Percentiles rank a stretch among this genome's conserved stretches.
phyloP scores from a whole-genome alignment of 2,797 vertebrate species.

The Dendrocincla fuliginosa region DNA sequence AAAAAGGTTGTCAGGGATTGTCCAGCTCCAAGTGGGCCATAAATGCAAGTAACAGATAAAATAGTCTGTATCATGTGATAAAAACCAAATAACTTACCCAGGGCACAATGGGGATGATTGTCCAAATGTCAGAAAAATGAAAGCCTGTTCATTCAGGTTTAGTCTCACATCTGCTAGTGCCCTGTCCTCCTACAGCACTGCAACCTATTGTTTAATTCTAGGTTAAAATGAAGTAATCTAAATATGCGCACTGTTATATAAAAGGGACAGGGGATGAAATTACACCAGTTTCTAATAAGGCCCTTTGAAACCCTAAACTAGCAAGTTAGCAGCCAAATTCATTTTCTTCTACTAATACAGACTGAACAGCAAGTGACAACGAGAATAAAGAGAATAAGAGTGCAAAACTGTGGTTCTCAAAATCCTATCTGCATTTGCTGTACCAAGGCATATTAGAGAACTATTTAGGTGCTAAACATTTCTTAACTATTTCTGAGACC shows the following conservation, averaged over 20 bases:
- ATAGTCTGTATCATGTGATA: neutral
- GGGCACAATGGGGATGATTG: neutral
- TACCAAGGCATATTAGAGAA: neutral
- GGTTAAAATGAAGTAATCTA: constrained; percentile 83
- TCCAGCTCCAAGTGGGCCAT: neutral
- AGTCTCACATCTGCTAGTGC: constrained; percentile 64
- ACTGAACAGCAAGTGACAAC: constrained; percentile 82
- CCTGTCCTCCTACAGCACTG: constrained; percentile 56
- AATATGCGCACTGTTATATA: constrained; percentile 78
- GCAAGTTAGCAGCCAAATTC: constrained; percentile 84
- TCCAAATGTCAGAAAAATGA: neutral
- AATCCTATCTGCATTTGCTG: neutral
- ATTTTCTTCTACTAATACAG: constrained; percentile 84
- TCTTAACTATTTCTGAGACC: neutral
- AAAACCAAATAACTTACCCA: constrained; percentile 18
- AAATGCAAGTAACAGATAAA: neutral
- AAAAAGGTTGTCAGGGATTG: neutral
- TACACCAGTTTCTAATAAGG: constrained; percentile 90
- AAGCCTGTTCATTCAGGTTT: constrained; percentile 1
- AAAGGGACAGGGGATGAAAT: constrained; percentile 85
- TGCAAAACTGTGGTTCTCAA: neutral
- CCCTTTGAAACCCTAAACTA: constrained; percentile 87
- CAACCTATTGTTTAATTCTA: constrained; percentile 83
- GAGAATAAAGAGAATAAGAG: constrained; percentile 64
- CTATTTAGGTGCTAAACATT: neutral